These are phyloP conservation scores for Prenolepis imparis DNA, from an alignment of 2,888 invertebrate genomes.

Conservation along the genomic window DNA sequence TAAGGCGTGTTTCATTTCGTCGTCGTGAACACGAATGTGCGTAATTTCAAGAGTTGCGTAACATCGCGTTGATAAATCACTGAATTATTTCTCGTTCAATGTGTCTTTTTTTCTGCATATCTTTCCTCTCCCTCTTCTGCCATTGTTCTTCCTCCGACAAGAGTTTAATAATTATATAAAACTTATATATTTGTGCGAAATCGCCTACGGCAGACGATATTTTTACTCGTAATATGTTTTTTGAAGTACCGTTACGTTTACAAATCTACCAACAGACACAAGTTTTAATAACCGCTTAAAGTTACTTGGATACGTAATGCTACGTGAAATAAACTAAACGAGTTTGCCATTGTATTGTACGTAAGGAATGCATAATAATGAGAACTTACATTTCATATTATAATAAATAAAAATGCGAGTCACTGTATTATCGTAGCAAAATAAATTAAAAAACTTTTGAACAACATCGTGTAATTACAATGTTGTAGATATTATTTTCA, in stretches of 20 bases:
- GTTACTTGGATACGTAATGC: slow-evolving; percentile 8
- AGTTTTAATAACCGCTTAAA: slow-evolving; percentile 32
- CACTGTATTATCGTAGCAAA: neutral
- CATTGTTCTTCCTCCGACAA: no score
- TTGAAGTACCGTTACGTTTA: neutral
- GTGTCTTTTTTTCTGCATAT: neutral
- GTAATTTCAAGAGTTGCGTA: slow-evolving; percentile 16
- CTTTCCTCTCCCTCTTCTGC: neutral
- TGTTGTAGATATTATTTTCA: neutral
- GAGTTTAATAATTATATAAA: slow-evolving; percentile 27
- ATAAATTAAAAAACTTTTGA: neutral
- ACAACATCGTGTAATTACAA: neutral
- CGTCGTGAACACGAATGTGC: neutral
- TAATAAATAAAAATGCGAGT: slow-evolving; percentile 10
- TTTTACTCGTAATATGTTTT: neutral
- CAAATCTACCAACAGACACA: neutral
- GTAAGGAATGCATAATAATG: neutral
- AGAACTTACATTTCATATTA: slow-evolving; percentile 6
- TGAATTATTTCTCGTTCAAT: neutral
- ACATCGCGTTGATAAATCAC: slow-evolving; percentile 14
- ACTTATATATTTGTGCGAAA: neutral
- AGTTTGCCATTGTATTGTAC: neutral
- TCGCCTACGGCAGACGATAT: neutral
- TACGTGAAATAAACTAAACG: slow-evolving; percentile 30
- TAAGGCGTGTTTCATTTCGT: slow-evolving; percentile 10